phyloP scores from a whole-genome alignment of 2,797 vertebrate species.

The Spea hammondii region DNA sequence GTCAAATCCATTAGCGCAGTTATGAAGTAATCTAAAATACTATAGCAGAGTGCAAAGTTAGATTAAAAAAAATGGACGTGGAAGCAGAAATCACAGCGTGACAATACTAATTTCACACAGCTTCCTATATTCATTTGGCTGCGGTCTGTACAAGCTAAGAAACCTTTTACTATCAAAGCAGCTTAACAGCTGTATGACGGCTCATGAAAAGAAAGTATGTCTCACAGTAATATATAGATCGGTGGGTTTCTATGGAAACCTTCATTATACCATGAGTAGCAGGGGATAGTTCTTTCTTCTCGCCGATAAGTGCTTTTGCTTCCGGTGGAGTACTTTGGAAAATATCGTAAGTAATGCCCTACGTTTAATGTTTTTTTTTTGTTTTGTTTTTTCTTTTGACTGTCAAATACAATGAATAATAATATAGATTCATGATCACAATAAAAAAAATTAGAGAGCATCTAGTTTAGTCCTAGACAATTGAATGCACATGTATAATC shows the following conservation, averaged over 20 bases:
- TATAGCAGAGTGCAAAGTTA: neutral
- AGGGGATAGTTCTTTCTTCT: constrained; percentile 27
- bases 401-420: neutral
- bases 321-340: constrained; percentile 29
- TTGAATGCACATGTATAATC: too few relatives aligned
- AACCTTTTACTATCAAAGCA: constrained; percentile 12
- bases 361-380: neutral
- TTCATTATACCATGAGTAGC: constrained; percentile 23
- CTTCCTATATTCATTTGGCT: neutral
- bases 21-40: too few relatives aligned
- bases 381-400: constrained; percentile 13
- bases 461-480: too few relatives aligned
- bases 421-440: neutral
- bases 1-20: too few relatives aligned
- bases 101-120: constrained; percentile 10
- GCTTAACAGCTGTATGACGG: constrained; percentile 22
- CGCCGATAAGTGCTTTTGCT: constrained; percentile 20
- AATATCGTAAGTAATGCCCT: constrained; percentile 13
- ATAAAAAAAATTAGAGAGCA: neutral
- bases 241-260: constrained; percentile 44
- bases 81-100: neutral
- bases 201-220: constrained; percentile 16
- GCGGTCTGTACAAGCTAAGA: neutral
- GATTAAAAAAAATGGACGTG: neutral
- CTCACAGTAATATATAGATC: constrained; percentile 27